Percentiles rank a stretch among this genome's conserved stretches.
Conservation (phyloP, 2,797 vertebrate species). For the Phalloptychus januarius region DNA sequence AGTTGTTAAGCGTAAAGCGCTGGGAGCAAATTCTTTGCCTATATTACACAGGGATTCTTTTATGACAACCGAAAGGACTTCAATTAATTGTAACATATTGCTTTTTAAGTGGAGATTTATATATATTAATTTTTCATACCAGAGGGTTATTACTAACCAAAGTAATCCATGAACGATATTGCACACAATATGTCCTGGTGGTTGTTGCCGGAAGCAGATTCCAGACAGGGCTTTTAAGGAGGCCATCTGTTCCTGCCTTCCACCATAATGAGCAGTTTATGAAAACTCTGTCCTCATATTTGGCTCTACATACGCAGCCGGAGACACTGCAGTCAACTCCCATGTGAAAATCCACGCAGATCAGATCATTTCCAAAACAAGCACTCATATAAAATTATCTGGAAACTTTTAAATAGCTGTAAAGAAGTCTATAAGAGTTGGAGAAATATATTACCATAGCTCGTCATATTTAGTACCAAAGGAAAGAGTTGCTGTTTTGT, state of each 20-base stretch:
- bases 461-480: slow-evolving; percentile 34
- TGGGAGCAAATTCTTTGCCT: slow-evolving; percentile 29
- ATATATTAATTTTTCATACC: slow-evolving; percentile 35
- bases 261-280: slow-evolving; percentile 64
- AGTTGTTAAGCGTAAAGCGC: slow-evolving; percentile 19
- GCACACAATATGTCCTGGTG: slow-evolving; percentile 63
- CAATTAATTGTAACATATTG: slow-evolving; percentile 59
- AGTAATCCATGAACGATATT: slow-evolving; percentile 57
- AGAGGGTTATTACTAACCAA: slow-evolving; percentile 51
- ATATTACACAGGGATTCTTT: slow-evolving; percentile 20
- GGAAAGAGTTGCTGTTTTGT: slow-evolving; percentile 19
- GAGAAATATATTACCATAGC: slow-evolving; percentile 31
- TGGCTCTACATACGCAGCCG: slow-evolving; percentile 48
- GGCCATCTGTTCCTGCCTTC: slow-evolving; percentile 67
- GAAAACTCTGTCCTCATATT: slow-evolving; percentile 58
- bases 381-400: slow-evolving; percentile 37
- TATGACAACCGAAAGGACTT: slow-evolving; percentile 36
- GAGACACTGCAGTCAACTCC: slow-evolving; percentile 55
- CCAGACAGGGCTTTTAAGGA: slow-evolving; percentile 41
- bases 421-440: slow-evolving; percentile 29
- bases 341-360: slow-evolving; percentile 49
- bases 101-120: slow-evolving; percentile 51
- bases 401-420: slow-evolving; percentile 55
- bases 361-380: slow-evolving; percentile 29
- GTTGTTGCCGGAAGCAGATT: slow-evolving; percentile 42